Evolutionary conservation across 2,888 invertebrate species (phyloP), one percentile per base, ranked within the genome.

Genomic region (Chloroclystis v-ata): DNA sequence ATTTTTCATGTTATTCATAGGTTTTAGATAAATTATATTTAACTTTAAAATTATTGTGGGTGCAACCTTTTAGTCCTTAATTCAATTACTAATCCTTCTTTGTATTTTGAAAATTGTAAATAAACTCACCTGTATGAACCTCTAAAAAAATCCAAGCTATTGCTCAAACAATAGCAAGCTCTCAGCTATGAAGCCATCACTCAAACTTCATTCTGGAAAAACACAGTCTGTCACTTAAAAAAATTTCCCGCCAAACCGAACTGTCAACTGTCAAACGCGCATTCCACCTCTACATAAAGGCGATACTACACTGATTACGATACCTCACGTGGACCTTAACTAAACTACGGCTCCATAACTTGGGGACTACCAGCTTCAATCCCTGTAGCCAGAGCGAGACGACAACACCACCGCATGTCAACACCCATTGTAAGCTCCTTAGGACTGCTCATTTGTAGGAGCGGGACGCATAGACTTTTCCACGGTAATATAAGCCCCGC

Each of bases 271-370:
- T 79, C 80, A 80, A 79, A 78, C 75, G 74, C 79, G 78, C 83
- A 83, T 83, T 75, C 78, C 75, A 81, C 80, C 75, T 78, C 72
- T 76, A 72, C 75, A 78, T 80, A 79, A 78, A 82, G 82, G 78
- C 84, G 78, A 72, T 82, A 81, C 83, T 83, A 78, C 78, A 87
- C 86, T 87, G 86, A 87, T 83, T 83, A 84, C 85, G 81, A 84
- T 83, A 84, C 74, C 82, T 86, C 86, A 87, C 86, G 86, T 87
- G 86, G 83, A 78, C 76, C 81, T 75, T 70, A 71, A 70, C 64
- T 66, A 57, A 63, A 62, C 70, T 78, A 78, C 77, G 82, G 75
- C 77, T 81, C 79, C 79, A 82, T 80, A 82, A 74, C 69, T 82
- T 78, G 69, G 71, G 76, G 81, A 63, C 61, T 60, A 66, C 82